phyloP scores from a whole-genome alignment of 2,113 vertebrate species.

The Poicephalus meyeri region DNA sequence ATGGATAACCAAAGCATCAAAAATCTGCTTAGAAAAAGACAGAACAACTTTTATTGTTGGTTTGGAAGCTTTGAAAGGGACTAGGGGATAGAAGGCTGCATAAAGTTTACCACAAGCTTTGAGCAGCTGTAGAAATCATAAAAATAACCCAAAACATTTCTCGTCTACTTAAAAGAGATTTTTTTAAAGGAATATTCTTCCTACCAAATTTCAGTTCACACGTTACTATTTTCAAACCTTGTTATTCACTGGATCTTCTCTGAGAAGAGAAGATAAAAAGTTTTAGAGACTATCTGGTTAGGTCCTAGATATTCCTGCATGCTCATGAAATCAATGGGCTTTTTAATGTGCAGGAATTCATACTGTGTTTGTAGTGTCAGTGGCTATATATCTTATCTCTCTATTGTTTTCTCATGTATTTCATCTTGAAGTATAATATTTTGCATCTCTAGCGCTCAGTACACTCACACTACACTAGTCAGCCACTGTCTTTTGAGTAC shows the following conservation, averaged over 20 bases:
- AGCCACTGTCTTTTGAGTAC: background rate
- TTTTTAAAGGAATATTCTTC: background rate
- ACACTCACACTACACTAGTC: too few relatives aligned
- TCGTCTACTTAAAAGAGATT: fast-evolving
- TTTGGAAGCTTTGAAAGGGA: background rate
- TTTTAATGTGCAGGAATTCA: background rate
- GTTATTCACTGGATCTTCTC: background rate
- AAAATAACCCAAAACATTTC: background rate
- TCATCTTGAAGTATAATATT: background rate
- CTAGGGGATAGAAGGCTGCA: background rate
- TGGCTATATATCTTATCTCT: background rate
- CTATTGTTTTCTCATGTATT: background rate
- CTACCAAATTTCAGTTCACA: background rate
- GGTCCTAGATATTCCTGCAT: background rate
- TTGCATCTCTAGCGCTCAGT: background rate
- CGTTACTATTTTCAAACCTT: background rate
- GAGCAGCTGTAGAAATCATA: background rate
- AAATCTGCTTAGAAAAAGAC: background rate
- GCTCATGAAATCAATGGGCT: background rate
- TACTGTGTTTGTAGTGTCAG: background rate
- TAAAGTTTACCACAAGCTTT: background rate
- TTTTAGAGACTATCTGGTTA: background rate
- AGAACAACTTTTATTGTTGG: background rate
- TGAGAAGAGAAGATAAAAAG: background rate
- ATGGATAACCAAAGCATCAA: background rate